These are phyloP conservation scores for Nymphalis io DNA, from an alignment of 1,140 invertebrate species.

Conservation along the genomic window DNA sequence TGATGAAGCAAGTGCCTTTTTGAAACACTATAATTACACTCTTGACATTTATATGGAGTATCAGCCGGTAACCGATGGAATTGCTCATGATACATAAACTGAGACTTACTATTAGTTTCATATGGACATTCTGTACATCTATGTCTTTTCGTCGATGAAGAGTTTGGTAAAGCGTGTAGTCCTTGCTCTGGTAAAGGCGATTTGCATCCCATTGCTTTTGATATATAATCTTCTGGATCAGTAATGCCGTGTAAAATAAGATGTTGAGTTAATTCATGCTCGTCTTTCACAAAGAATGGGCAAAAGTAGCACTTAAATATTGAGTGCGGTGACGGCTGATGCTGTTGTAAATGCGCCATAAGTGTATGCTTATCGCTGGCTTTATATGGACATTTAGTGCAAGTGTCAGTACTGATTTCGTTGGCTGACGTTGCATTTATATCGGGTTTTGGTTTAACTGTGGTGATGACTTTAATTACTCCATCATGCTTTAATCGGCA, in stretches of 20 bases:
- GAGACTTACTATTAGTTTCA: constrained; percentile 90
- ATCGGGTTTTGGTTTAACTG: constrained; percentile 72
- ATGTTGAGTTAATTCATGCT: constrained; percentile 75
- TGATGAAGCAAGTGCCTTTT: constrained; percentile 89
- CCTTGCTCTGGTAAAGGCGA: constrained; percentile 54
- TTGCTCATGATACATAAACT: constrained; percentile 92
- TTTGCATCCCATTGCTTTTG: constrained; percentile 70
- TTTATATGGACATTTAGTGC: constrained; percentile 89
- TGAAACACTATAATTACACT: constrained; percentile 91
- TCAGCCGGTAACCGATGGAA: constrained; percentile 88
- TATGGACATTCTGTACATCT: constrained; percentile 89
- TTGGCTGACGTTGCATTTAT: constrained; percentile 42
- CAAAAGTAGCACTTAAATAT: constrained; percentile 91
- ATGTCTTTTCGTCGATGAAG: constrained; percentile 81
- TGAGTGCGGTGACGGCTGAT: constrained; percentile 85
- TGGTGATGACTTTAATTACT: constrained; percentile 84
- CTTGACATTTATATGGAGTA: constrained; percentile 88
- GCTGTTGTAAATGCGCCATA: constrained; percentile 86
- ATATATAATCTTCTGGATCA: constrained; percentile 75
- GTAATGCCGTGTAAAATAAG: constrained; percentile 70
- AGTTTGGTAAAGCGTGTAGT: constrained; percentile 20
- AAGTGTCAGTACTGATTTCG: constrained; percentile 75
- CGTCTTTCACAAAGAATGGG: constrained; percentile 87
- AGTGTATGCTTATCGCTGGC: constrained; percentile 84
- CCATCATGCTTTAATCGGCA: constrained; percentile 87